phyloP scores from a whole-genome alignment of 2,888 invertebrate species.

The Cremastinae sp. region DNA sequence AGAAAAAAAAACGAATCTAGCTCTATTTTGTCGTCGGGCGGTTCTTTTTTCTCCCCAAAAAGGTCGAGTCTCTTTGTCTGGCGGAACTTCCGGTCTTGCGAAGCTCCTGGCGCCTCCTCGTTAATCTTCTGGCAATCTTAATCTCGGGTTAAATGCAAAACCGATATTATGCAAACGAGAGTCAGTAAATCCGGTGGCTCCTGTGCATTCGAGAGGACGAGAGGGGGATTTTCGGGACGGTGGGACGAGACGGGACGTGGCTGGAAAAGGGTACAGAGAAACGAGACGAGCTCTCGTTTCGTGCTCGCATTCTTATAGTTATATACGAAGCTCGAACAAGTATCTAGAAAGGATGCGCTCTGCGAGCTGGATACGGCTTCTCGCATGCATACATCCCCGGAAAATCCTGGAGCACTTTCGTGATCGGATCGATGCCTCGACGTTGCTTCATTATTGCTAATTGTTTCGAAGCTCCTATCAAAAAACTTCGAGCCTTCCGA shows the following conservation, averaged over 20 bases:
- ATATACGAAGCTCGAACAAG: background rate
- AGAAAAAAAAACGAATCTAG: background rate
- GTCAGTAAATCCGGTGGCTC: conserved; percentile 67
- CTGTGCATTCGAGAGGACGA: conserved; percentile 12
- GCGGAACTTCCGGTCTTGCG: conserved; percentile 42
- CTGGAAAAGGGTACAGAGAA: background rate
- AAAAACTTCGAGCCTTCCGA: no score
- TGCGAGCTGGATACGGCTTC: conserved; percentile 14
- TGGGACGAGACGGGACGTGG: background rate
- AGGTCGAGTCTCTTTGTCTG: background rate
- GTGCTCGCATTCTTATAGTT: conserved; percentile 13
- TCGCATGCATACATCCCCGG: conserved; percentile 7
- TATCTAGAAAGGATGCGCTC: conserved; percentile 15
- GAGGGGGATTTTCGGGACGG: background rate
- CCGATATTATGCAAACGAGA: conserved; percentile 75
- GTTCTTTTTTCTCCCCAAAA: background rate
- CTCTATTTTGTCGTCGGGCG: no score
- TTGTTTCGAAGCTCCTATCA: conserved; percentile 34
- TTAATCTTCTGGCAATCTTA: conserved; percentile 76
- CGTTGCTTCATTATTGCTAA: conserved; percentile 42
- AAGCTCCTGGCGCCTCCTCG: conserved; percentile 61
- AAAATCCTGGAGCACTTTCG: conserved; percentile 27
- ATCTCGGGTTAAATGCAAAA: conserved; percentile 74
- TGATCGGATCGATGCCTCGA: conserved; percentile 23
- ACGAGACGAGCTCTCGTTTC: conserved; percentile 20